Percentiles rank a stretch among this genome's conserved stretches.
Conservation (phyloP, 2,113 vertebrate genomes). For the Xyliphius kryptos region DNA sequence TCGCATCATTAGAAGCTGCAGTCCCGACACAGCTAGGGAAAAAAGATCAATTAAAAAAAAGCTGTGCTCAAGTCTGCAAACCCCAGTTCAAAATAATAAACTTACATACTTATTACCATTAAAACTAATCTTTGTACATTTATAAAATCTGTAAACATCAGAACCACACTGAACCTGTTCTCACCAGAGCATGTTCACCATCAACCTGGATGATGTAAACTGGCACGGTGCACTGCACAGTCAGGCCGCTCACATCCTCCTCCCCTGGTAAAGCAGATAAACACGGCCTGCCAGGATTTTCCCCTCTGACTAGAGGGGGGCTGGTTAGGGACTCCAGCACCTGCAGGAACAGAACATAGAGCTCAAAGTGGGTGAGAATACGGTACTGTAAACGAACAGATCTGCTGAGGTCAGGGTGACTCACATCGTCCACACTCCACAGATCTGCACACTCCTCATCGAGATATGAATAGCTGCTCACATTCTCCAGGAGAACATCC, state of each 20-base stretch:
- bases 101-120: too few species aligned
- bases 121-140: too few species aligned
- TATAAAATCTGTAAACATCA: too few species aligned
- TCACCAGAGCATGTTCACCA: conserved; percentile 56
- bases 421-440: conserved; percentile 64
- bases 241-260: conserved; percentile 52
- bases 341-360: conserved; percentile 32
- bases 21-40: too few species aligned
- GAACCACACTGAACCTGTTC: not conserved
- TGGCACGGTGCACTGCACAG: conserved; percentile 61
- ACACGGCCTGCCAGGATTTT: conserved; percentile 34
- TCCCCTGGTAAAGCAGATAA: conserved; percentile 17
- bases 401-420: conserved; percentile 27
- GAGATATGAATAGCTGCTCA: conserved; percentile 51
- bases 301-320: conserved; percentile 45
- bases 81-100: too few species aligned
- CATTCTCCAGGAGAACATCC: conserved; percentile 59
- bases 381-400: not conserved
- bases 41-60: too few species aligned
- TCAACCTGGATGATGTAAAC: conserved; percentile 65
- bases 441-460: conserved; percentile 50
- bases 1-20: too few species aligned
- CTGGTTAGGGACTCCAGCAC: conserved; percentile 51
- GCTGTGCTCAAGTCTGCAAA: too few species aligned
- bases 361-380: not conserved